phyloP scores from a whole-genome alignment of 1,140 invertebrate genomes.

The Atta texana region DNA sequence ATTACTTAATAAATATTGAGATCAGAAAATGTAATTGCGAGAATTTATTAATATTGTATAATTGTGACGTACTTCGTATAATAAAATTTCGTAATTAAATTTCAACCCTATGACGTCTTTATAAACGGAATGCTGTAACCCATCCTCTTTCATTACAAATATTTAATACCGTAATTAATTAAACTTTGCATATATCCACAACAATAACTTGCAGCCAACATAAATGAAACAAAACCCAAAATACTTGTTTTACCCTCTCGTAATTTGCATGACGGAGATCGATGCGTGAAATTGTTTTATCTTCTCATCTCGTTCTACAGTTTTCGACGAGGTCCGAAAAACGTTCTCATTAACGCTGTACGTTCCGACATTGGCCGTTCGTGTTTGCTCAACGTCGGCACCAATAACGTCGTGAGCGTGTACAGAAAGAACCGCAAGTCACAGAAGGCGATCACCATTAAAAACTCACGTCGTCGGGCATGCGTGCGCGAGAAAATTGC shows the following conservation, averaged over 20 bases:
- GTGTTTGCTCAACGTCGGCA: constrained; percentile 58
- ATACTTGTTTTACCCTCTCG: constrained; percentile 18
- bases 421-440: constrained; percentile 55
- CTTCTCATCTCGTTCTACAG: constrained; percentile 16
- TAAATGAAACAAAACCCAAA: constrained; percentile 17
- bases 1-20: background rate
- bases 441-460: constrained; percentile 55
- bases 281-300: constrained; percentile 57
- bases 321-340: constrained; percentile 51
- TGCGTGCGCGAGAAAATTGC: constrained; percentile 67
- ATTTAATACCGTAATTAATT: constrained; percentile 28
- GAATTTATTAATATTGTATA: background rate
- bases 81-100: constrained; percentile 14
- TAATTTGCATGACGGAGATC: constrained; percentile 35
- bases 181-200: background rate
- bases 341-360: constrained; percentile 57
- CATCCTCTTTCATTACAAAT: background rate
- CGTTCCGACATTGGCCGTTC: constrained; percentile 19
- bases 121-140: background rate
- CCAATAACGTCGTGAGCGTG: constrained; percentile 43
- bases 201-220: background rate
- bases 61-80: background rate
- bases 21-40: background rate
- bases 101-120: constrained; percentile 11
- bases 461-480: constrained; percentile 46